Evolutionary conservation across 2,797 vertebrate genomes (phyloP), one percentile per base, ranked within the genome.

Genomic region (Sciaenops ocellatus): DNA sequence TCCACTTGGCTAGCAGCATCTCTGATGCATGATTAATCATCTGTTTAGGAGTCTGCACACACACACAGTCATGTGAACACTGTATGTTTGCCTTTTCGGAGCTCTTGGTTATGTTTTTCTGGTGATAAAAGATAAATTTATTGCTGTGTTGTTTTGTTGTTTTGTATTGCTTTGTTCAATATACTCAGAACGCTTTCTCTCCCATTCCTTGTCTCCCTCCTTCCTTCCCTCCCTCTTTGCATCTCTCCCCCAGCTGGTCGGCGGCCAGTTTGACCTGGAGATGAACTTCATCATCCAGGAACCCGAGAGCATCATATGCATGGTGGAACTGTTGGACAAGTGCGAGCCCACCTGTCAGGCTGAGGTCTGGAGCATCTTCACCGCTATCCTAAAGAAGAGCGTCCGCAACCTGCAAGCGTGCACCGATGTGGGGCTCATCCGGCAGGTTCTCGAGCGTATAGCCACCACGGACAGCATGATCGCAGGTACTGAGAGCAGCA

Each of bases 231-330:
- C 4, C 5, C 9, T 52, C 17, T 59, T 24, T 79, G 30, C 65
- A 1, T 76, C 13, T 46, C 3, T 30, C 82, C 16, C 87, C 75
- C 94, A 99, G 98, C 93, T 99, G 66, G 98, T 99, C 0, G 98
- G 98, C 0, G 96, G 98, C 34, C 97, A 97, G 60, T 99, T 99
- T 93, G 98, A 99, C 94, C 94, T 99, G 89, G 98, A 99, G 93
- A 98, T 99, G 96, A 99, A 99, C 95, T 99, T 99, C 80, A 98
- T 99, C 90, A 99, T 99, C 89, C 98, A 99, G 94, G 98, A 99
- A 90, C 94, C 91, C 0, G 97, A 99, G 80, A 97, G 97, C 91
- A 96, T 99, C 26, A 92, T 94, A 71, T 99, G 97, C 90, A 99
- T 99, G 98, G 96, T 98, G 70, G 97, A 98, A 80, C 94, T 99